phyloP scores from a whole-genome alignment of 2,113 vertebrate species.

The Ornithorhynchus anatinus region DNA sequence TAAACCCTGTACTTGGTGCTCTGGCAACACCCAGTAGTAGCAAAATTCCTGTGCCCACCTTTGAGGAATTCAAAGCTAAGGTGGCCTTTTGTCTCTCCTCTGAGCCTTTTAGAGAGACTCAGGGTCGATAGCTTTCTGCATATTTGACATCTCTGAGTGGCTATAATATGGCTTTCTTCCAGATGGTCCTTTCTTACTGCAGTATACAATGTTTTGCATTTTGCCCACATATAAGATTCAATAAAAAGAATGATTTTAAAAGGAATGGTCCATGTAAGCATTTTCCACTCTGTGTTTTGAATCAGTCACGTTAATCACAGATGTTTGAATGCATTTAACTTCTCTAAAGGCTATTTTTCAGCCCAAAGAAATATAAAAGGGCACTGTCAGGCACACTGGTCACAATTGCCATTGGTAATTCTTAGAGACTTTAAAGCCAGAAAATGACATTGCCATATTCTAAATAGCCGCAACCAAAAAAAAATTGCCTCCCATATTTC shows the following conservation, averaged over 20 bases:
- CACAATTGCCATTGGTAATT: slow-evolving; percentile 26
- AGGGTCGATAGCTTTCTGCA: too few relatives aligned
- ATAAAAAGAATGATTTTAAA: slow-evolving; percentile 10
- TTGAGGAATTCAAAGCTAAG: too few relatives aligned
- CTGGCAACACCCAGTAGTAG: too few relatives aligned
- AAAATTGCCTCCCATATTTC: slow-evolving; percentile 16
- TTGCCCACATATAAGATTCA: slow-evolving; percentile 12
- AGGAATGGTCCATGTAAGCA: not conserved
- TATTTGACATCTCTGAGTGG: too few relatives aligned
- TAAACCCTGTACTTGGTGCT: too few relatives aligned
- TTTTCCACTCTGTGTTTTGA: slow-evolving; percentile 18
- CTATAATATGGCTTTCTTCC: too few relatives aligned
- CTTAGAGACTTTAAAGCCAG: not conserved
- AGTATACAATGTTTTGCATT: not conserved
- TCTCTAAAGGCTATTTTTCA: slow-evolving; percentile 36
- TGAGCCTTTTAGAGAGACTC: too few relatives aligned
- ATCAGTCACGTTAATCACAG: slow-evolving; percentile 24
- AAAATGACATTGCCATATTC: slow-evolving; percentile 26
- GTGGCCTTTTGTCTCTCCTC: too few relatives aligned
- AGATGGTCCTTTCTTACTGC: not conserved
- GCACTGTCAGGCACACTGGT: slow-evolving; percentile 25
- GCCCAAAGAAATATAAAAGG: slow-evolving; percentile 28
- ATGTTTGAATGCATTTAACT: slow-evolving; percentile 46
- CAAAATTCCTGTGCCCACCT: too few relatives aligned
- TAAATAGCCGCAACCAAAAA: slow-evolving; percentile 25